phyloP scores from a whole-genome alignment of 2,113 vertebrate genomes.

The Grus americana region DNA sequence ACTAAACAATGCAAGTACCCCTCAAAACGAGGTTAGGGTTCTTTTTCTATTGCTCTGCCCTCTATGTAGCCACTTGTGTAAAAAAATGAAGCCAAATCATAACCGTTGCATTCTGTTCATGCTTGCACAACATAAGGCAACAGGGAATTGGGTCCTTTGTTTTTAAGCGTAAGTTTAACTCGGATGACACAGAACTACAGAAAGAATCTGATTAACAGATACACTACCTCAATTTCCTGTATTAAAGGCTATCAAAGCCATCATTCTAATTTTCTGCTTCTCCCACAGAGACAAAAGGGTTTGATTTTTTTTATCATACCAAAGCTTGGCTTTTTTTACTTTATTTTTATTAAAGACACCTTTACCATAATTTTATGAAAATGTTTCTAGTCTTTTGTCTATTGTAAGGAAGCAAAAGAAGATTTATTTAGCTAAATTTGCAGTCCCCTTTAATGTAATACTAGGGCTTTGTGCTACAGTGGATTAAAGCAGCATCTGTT shows the following conservation, averaged over 20 bases:
- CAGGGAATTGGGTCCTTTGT: not conserved
- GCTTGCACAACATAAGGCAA: not conserved
- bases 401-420: constrained; percentile 45
- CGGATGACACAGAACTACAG: not conserved
- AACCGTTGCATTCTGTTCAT: not conserved
- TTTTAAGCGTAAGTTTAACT: constrained; percentile 39
- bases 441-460: constrained; percentile 55
- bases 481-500: constrained; percentile 69
- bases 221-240: constrained; percentile 10
- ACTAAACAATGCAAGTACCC: not conserved
- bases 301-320: not conserved
- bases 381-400: constrained; percentile 7
- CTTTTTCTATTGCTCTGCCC: not conserved
- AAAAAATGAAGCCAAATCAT: not conserved
- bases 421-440: constrained; percentile 59
- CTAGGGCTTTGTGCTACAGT: constrained; percentile 60
- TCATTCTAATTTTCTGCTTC: not conserved
- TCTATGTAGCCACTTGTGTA: not conserved
- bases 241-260: constrained; percentile 17
- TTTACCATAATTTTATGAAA: not conserved
- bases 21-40: not conserved
- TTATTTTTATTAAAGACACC: constrained; percentile 7
- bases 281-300: not conserved
- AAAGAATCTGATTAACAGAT: constrained; percentile 35
- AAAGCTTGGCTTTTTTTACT: not conserved